phyloP scores from a whole-genome alignment of 1,140 invertebrate genomes.

The Dufourea novaeangliae region DNA sequence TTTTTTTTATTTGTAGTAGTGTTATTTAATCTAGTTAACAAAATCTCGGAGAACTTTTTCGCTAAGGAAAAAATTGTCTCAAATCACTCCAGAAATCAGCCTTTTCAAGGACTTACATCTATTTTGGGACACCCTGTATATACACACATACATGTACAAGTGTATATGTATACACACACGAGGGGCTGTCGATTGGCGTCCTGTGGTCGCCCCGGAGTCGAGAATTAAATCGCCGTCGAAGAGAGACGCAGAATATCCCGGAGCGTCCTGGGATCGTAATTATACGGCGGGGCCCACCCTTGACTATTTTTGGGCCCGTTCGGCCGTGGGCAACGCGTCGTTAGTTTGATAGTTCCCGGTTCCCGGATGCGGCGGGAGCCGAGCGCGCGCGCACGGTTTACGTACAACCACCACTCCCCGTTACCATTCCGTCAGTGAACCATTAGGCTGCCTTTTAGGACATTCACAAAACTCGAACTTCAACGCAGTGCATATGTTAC shows the following conservation, averaged over 20 bases:
- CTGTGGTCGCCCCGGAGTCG: conserved; percentile 4
- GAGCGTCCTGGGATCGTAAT: conserved; percentile 33
- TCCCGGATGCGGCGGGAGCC: conserved; percentile 47
- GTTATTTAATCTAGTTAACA: too few species aligned
- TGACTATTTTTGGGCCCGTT: conserved; percentile 38
- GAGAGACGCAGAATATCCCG: conserved; percentile 1
- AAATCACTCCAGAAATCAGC: too few species aligned
- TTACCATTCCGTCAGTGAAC: too few species aligned
- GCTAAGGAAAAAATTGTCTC: too few species aligned
- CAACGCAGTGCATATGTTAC: too few species aligned
- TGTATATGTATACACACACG: not conserved
- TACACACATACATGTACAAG: too few species aligned
- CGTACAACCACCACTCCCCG: conserved; percentile 34
- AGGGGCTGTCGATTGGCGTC: conserved; percentile 15
- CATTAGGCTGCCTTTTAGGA: too few species aligned
- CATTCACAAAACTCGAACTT: too few species aligned
- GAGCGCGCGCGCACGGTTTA: conserved; percentile 44
- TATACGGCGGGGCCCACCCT: conserved; percentile 38
- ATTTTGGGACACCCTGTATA: too few species aligned
- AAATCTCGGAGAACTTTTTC: too few species aligned
- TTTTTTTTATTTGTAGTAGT: too few species aligned
- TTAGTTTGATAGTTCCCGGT: conserved; percentile 52
- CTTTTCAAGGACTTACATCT: too few species aligned
- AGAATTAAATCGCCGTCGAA: conserved; percentile 37
- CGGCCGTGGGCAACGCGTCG: conserved; percentile 33